Evolutionary conservation across 2,797 vertebrate species (phyloP), one percentile per base, ranked within the genome.

Genomic region (Gephyroberyx darwinii): DNA sequence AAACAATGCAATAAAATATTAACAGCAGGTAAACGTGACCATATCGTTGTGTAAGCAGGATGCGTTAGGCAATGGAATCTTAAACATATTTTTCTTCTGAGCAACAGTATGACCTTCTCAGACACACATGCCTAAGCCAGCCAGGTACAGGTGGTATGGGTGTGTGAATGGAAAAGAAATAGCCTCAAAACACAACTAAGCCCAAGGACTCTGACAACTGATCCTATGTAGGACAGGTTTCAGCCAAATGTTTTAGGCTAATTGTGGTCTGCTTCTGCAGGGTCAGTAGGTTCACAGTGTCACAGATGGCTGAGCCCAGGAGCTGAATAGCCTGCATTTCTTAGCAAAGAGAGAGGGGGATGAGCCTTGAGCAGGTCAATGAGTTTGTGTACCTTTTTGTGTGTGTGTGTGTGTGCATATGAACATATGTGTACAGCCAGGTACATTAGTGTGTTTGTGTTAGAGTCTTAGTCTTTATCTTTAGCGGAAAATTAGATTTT

Each of bases 261-360:
- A 89, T 88, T 89, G 73, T 69, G 54, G 61, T 64, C 50, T 55
- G 67, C 65, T 82, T 75, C 79, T 77, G 61, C 61, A 74, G 78
- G 86, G 88, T 91, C 84, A 86, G 14, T 13, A 48, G 77, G 87
- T 91, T 93, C 83, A 88, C 17, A 64, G 74, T 72, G 84, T 85
- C 83, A 86, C 87, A 90, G 83, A 86, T 86, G 89, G 86, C 70
- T 79, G 75, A 87, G 70, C 74, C 59, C 26, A 74, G 65, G 78
- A 86, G 71, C 70, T 6, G 37, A 74, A 70, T 77, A 84, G 74
- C 66, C 71, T 75, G 65, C 88, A 79, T 86, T 82, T 83, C 78
- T 89, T 26, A 69, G 74, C 69, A 70, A 73, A 81, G 74, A 75
- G 65, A 68, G 53, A 47, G 37, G 86, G 78, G 82, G 80, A 71